A percentile compares a stretch with the other conserved stretches of the same genome.
Evolutionary conservation across 2,797 vertebrate species (phyloP).

Genomic region (Lutjanus campechanus): DNA sequence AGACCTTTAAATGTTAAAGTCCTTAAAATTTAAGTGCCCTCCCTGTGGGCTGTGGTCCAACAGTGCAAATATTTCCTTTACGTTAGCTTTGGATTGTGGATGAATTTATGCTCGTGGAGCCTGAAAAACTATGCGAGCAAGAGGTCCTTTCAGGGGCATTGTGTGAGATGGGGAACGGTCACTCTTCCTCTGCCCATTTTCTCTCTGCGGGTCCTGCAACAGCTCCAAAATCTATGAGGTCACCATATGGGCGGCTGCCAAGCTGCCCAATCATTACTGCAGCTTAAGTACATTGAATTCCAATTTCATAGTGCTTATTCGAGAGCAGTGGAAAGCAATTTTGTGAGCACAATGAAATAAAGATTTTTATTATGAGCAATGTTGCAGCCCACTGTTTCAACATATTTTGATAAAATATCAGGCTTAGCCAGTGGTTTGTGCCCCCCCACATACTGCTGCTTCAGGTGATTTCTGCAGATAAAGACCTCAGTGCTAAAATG

Average conservation of each 20-base stretch:
- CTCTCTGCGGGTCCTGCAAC: conserved; percentile 58
- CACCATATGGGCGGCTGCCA: conserved; percentile 66
- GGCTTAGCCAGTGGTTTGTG: conserved; percentile 57
- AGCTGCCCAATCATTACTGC: conserved; percentile 70
- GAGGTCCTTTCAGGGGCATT: conserved; percentile 45
- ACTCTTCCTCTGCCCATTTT: conserved; percentile 46
- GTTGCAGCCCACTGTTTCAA: conserved; percentile 72
- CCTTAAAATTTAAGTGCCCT: conserved; percentile 2
- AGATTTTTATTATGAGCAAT: conserved; percentile 74
- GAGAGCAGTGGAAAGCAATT: conserved; percentile 79
- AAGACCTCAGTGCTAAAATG: conserved; percentile 39
- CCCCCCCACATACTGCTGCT: conserved; percentile 35
- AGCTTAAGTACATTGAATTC: conserved; percentile 81
- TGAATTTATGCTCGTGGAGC: conserved; percentile 10
- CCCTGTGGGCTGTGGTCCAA: not conserved
- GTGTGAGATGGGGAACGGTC: conserved; percentile 47
- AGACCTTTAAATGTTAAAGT: not conserved
- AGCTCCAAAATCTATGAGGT: conserved; percentile 76
- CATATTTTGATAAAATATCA: conserved; percentile 76
- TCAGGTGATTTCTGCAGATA: conserved; percentile 58
- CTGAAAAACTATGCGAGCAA: conserved; percentile 25
- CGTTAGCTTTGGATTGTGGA: not conserved
- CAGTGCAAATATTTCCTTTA: conserved; percentile 1
- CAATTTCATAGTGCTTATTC: conserved; percentile 77
- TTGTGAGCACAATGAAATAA: conserved; percentile 77